Base-by-base conservation (phyloP, 2,888 invertebrate genomes). In the Amiota communis region DNA sequence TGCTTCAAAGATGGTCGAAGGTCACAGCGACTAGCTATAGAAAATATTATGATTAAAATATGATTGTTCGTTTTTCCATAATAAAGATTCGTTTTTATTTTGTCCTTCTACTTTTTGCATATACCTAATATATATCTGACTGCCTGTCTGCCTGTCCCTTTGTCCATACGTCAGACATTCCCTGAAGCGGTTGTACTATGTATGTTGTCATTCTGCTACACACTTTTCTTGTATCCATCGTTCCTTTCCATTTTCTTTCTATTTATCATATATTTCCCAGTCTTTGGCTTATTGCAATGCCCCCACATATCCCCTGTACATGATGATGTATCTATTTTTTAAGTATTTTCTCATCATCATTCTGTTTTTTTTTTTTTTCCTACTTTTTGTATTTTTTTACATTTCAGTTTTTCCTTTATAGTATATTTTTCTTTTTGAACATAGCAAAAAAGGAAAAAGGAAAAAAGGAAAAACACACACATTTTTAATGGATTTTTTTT, bases 351-450 rank as follows among this genome's bases (percentile, higher is more conserved):
- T 20, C 15, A 15, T 15, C 20, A 17, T 57, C 15, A 1, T 20
- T 57, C 15, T 17, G 10, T 53, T 53, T n/a, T 53, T 6, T 53
- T 1, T 11, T 53, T 10, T 23, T 4, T 15, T 8, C 57, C 13
- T 57, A n/a, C n/a, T 57, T 61, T 64, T 46, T 65, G 23, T 51
- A 72, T 72, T 68, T 53, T 59, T 48, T 64, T 72, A 59, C 57
- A 71, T 46, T 71, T 73, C 70, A 72, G 61, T 23, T 67, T 12
- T 67, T 61, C 63, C 20, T 67, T 68, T 67, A 48, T 17, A 13
- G 20, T 49, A 23, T 67, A 20, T 17, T 68, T 53, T 23, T 15
- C 59, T 76, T 77, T 59, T 76, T 74, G 56, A 23, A 23, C 46
- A 15, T 20, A 48, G 56, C 70, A 57, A 70, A 70, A 11, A 70